Conservation (phyloP, 2,113 vertebrate species). For the Pantherophis guttatus region DNA sequence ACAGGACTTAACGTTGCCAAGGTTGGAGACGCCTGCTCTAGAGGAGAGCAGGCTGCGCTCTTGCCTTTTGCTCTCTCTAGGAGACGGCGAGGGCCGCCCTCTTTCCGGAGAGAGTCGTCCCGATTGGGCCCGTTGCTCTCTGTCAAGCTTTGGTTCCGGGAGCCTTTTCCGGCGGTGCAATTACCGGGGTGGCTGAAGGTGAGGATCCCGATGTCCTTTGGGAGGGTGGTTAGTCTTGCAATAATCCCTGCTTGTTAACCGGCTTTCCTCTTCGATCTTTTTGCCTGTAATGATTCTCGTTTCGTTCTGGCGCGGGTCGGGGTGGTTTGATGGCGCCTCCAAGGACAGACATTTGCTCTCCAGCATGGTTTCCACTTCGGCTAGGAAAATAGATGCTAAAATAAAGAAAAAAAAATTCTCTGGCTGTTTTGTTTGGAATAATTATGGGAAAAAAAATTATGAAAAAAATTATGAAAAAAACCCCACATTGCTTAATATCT, state of each 20-base stretch:
- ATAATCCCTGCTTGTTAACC: background rate
- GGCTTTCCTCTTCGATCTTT: background rate
- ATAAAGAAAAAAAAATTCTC: background rate
- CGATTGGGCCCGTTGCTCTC: background rate
- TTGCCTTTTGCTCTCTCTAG: no score
- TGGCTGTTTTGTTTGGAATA: background rate
- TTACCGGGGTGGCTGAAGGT: conserved; percentile 14
- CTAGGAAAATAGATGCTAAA: background rate
- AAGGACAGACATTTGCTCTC: background rate
- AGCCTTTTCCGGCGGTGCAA: background rate
- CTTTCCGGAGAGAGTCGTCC: background rate
- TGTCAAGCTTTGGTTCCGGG: background rate
- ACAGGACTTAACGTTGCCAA: no score
- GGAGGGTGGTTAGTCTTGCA: background rate
- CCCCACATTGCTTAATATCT: no score
- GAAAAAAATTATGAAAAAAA: no score
- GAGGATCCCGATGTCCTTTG: background rate
- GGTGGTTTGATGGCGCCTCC: background rate
- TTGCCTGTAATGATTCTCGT: background rate
- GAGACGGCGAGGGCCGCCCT: background rate
- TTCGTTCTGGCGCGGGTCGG: background rate
- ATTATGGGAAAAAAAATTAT: no score
- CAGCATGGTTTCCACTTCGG: background rate
- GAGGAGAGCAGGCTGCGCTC: background rate
- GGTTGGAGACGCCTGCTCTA: no score